Base-by-base conservation (phyloP, 2,113 vertebrate species). In the Oophaga pumilio region DNA sequence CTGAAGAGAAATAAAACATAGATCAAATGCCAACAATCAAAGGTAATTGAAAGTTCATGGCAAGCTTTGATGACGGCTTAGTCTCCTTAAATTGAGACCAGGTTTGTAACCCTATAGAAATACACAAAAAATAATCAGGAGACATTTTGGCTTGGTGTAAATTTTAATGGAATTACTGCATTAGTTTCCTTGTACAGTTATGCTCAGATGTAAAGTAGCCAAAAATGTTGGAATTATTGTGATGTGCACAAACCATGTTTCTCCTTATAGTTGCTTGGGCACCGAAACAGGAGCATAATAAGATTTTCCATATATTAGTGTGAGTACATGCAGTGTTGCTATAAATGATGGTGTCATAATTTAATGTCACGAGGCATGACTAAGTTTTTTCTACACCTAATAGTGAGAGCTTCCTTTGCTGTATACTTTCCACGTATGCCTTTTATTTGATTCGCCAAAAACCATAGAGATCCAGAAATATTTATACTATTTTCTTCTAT, bases 221-320 rank as follows among this genome's bases (percentile, higher is more conserved):
- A 49, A 74, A 8, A 11, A 74, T 74, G 0, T 9, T 74, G 71
- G 71, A 50, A 50, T 73, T 50, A 20, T 50, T 50, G 17, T 20
- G 50, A 49, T 22, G 13, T 8, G 33, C 57, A 81, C 10, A 81
- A 18, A 12, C 49, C 20, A 62, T 81, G 26, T 81, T 33, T 60
- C 18, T 62, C 43, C 17, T 62, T 81, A 28, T 62, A 43, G 49
- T 22, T 62, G 17, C 59, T 62, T 81, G 56, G 79, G 26, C 18
- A 49, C 57, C 59, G 49, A 33, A 81, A 15, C 50, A 56, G 22
- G 22, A 77, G 18, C 18, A 43, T 49, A 26, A 33, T 49, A 81
- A 81, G 17, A 43, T 33, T 81, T 81, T 81, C 79, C 57, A 64
- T 81, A 64, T 20, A 81, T 64, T n/a, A 62, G 57, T 62, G 26